Evolutionary conservation across 2,797 vertebrate genomes (phyloP).

Genomic region (Caiman crocodilus): DNA sequence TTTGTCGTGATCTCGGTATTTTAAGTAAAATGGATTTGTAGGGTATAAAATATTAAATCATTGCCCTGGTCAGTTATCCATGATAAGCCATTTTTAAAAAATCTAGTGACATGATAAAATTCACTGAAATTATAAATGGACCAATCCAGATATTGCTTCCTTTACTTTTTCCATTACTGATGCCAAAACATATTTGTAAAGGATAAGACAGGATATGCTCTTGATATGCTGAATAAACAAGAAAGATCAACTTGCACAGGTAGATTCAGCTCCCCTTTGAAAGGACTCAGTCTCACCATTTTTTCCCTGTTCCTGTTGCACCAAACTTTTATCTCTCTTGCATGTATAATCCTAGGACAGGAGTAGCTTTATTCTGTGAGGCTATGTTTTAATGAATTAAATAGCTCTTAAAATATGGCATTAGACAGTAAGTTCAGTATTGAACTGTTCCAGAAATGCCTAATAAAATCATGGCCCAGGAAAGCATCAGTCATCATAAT

Average conservation of each 20-base stretch:
- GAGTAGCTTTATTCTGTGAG: slow-evolving; percentile 11
- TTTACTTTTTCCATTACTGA: not conserved
- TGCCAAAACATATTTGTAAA: not conserved
- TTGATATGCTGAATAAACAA: fast-evolving
- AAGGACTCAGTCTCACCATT: not conserved
- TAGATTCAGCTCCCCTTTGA: not conserved
- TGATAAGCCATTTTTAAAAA: not conserved
- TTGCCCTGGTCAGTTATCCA: not conserved
- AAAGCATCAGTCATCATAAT: slow-evolving; percentile 71
- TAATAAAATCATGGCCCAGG: slow-evolving; percentile 64
- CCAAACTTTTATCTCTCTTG: not conserved
- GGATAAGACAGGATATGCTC: not conserved
- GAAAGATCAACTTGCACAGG: not conserved
- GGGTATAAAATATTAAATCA: not conserved
- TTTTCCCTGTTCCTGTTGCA: not conserved
- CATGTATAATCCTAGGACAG: slow-evolving; percentile 44
- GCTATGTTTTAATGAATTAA: slow-evolving; percentile 53
- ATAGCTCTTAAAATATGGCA: slow-evolving; percentile 32
- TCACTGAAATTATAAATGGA: not conserved
- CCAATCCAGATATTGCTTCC: not conserved
- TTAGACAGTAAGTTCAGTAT: slow-evolving; percentile 49
- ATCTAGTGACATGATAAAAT: not conserved
- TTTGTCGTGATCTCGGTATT: not conserved
- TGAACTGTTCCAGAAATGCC: slow-evolving; percentile 31
- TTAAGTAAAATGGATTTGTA: not conserved